phyloP scores from a whole-genome alignment of 2,797 vertebrate genomes.

The Leontopithecus rosalia region DNA sequence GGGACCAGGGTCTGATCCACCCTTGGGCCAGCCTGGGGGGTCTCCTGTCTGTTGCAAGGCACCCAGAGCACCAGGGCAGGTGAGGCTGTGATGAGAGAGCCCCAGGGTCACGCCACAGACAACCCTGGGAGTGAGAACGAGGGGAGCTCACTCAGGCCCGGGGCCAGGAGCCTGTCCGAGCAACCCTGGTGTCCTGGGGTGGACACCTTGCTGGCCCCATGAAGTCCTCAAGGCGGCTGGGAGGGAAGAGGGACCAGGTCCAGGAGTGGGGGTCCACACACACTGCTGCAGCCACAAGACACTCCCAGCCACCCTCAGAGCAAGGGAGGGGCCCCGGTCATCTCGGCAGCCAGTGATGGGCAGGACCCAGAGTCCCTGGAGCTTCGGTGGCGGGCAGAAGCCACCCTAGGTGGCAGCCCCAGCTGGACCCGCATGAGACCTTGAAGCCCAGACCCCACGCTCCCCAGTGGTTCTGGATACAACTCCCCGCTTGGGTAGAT shows the following conservation, averaged over 20 bases:
- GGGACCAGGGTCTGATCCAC: accelerated
- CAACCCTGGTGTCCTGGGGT: accelerated
- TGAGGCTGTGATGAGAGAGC: not conserved
- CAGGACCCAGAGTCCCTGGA: too few species aligned
- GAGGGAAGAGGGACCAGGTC: accelerated
- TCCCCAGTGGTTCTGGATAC: not conserved
- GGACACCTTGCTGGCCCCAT: accelerated
- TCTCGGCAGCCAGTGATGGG: not conserved
- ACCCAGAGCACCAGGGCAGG: not conserved
- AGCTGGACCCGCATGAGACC: not conserved
- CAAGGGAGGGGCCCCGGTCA: not conserved
- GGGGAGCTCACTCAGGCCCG: accelerated
- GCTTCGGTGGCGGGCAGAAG: too few species aligned
- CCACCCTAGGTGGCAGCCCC: not conserved
- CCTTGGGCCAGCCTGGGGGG: too few species aligned
- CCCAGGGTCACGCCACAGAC: not conserved
- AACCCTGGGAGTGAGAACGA: not conserved
- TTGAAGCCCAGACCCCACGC: too few species aligned
- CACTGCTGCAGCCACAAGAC: accelerated
- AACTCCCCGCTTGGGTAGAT: accelerated
- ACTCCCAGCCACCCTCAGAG: not conserved
- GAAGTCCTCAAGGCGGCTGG: accelerated
- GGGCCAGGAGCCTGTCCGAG: not conserved
- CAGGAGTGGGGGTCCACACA: not conserved
- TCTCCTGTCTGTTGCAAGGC: not conserved